Evolutionary conservation across 2,113 vertebrate species (phyloP).

Genomic region (Aphelocoma coerulescens): DNA sequence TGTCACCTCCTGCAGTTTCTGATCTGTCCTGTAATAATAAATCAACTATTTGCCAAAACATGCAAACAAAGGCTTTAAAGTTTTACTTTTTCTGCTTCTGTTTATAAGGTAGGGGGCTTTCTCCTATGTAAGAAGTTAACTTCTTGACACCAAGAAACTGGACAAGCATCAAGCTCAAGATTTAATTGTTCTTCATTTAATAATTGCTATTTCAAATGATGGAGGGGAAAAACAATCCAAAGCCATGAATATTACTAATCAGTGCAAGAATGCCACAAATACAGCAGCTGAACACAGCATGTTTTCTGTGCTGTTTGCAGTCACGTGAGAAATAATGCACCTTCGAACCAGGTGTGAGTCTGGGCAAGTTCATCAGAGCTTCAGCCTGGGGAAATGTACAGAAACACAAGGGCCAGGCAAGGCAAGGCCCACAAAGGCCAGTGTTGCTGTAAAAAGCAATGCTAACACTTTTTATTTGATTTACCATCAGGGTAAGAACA

Average conservation of each 20-base stretch:
- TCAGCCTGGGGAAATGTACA: background rate
- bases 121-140: background rate
- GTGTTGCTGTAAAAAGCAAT: background rate
- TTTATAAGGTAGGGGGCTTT: accelerated
- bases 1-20: background rate
- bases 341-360: background rate
- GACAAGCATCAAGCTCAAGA: background rate
- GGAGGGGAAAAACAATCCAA: background rate
- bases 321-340: background rate
- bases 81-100: background rate
- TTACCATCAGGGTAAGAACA: background rate
- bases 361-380: background rate
- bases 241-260: background rate
- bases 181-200: background rate
- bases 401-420: background rate
- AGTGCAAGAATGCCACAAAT: background rate
- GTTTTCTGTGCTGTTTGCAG: background rate
- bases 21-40: background rate
- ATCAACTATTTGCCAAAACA: background rate
- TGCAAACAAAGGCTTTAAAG: background rate
- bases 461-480: background rate
- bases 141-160: background rate
- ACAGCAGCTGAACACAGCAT: background rate
- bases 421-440: background rate
- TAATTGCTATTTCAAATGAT: background rate